Base-by-base conservation (phyloP, 2,888 invertebrate species). In the Pollenia angustigena region DNA sequence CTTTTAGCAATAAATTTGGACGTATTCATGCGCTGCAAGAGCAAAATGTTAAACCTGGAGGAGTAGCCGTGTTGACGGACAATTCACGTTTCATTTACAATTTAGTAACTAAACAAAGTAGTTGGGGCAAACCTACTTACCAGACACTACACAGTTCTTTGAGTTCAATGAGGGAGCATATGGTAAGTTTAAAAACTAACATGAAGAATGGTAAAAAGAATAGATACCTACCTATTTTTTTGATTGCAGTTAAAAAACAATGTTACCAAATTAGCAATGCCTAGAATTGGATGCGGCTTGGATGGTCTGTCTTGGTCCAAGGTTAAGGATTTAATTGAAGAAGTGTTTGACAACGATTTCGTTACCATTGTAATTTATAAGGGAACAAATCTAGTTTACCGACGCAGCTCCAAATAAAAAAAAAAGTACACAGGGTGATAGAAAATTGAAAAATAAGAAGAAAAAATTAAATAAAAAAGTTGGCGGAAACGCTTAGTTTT, bases 221-320 rank as follows among this genome's bases (percentile, higher is more conserved):
- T 23, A 12, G 14, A 52, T 68, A 32, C 12, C 69, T 74, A 60
- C n/a, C n/a, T n/a, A n/a, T n/a, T n/a, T 81, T 14, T 18, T 62
- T 32, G 18, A 44, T 84, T 87, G n/a, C 54, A 93, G 93, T 88
- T 92, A 4, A 88, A 93, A 64, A 90, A 95, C 87, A 89, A 92
- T 23, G 94, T 96, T 0, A 92, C 88, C 16, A 93, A 94, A 72
- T 87, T 96, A 68, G 95, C 95, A 1, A 94, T 96, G 92, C 96
- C 96, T 0, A 92, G 94, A 88, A 94, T 96, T 81, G 96, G 96
- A 0, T 96, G 96, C 91, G 96, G 96, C 4, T 91, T 96, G 58
- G 96, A 96, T 90, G 92, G 94, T 7, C 92, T 96, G 4, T 91
- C 94, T 60, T 96, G 96, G 96, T 84, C 87, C 0, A 92, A 93